Evolutionary conservation across 2,888 invertebrate species (phyloP), one percentile per base, ranked within the genome.

Genomic region (Dryomyza anilis): DNA sequence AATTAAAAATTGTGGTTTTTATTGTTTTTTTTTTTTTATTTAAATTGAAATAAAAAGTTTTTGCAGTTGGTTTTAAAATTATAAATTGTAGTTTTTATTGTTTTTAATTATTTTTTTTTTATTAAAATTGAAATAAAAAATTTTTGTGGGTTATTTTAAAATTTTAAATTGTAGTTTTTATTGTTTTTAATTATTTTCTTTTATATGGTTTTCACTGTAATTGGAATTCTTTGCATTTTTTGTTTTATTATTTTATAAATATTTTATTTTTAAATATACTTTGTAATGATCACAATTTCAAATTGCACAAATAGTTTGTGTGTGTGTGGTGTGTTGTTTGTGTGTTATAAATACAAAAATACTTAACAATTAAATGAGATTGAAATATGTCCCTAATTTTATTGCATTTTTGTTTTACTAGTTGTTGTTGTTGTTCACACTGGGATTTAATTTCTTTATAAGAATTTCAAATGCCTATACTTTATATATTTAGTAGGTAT

Each of bases 261-360:
- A 76, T 94, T 93, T 85, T 23, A 95, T 94, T 81, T 36, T 52
- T 65, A 62, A 52, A 58, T 64, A 65, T 66, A 65, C 33, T 30
- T 53, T 52, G 6, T 29, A 58, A 61, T 43, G 53, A 61, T 61
- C 61, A 61, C 61, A 61, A 53, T 53, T 61, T 52, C 21, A 39
- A 61, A 61, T 61, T 61, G 61, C 61, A 61, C 52, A 52, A 16
- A 48, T 39, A 43, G 19, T 48, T 33, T 25, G 7, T 39, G 14
- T n/a, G n/a, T n/a, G n/a, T n/a, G n/a, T n/a, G n/a, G n/a, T n/a
- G n/a, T n/a, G n/a, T n/a, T n/a, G n/a, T n/a, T 46, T 25, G 43
- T 39, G 10, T 21, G 48, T 61, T 16, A 52, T 27, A 61, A 61
- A 53, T 61, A 61, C 43, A 61, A 61, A 61, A 61, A 61, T 53